These are phyloP conservation scores for Podarcis muralis DNA, from an alignment of 2,113 vertebrate genomes.

Conservation along the genomic window DNA sequence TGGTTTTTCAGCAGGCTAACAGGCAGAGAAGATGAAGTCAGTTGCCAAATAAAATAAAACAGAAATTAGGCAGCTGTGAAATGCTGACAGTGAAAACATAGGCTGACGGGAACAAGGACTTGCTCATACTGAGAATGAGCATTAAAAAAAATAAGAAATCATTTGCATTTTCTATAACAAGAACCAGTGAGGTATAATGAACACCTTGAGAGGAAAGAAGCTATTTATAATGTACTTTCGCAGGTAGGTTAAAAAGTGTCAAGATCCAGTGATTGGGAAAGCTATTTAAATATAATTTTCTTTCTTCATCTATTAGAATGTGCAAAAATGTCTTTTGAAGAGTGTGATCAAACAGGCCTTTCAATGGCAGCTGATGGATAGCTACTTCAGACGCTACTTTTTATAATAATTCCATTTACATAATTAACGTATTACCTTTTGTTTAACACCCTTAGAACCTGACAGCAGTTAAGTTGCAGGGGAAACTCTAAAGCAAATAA, in stretches of 20 bases:
- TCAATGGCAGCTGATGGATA: slow-evolving; percentile 55
- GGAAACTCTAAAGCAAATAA: slow-evolving; percentile 64
- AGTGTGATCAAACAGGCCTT: slow-evolving; percentile 73
- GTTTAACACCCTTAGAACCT: slow-evolving; percentile 60
- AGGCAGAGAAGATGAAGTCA: slow-evolving; percentile 44
- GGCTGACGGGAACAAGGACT: slow-evolving; percentile 46
- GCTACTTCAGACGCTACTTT: slow-evolving; percentile 57
- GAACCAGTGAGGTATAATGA: slow-evolving; percentile 67
- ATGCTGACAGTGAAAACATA: slow-evolving; percentile 56
- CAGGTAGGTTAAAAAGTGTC: slow-evolving; percentile 73
- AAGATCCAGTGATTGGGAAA: slow-evolving; percentile 68
- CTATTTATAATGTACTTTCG: slow-evolving; percentile 74
- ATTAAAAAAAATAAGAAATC: slow-evolving; percentile 56
- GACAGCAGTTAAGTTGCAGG: slow-evolving; percentile 56
- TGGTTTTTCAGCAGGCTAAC: slow-evolving; percentile 56
- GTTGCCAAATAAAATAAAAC: slow-evolving; percentile 61
- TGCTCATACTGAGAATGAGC: slow-evolving; percentile 63
- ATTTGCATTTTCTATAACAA: slow-evolving; percentile 73
- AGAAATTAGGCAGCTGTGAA: slow-evolving; percentile 37
- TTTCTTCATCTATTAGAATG: slow-evolving; percentile 71
- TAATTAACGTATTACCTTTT: slow-evolving; percentile 56
- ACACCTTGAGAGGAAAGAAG: slow-evolving; percentile 54
- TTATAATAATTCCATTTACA: slow-evolving; percentile 66
- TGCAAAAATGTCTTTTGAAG: slow-evolving; percentile 74
- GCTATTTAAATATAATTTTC: slow-evolving; percentile 73